These are phyloP conservation scores for Danionella cerebrum DNA, from an alignment of 2,113 vertebrate species.

Conservation along the genomic window DNA sequence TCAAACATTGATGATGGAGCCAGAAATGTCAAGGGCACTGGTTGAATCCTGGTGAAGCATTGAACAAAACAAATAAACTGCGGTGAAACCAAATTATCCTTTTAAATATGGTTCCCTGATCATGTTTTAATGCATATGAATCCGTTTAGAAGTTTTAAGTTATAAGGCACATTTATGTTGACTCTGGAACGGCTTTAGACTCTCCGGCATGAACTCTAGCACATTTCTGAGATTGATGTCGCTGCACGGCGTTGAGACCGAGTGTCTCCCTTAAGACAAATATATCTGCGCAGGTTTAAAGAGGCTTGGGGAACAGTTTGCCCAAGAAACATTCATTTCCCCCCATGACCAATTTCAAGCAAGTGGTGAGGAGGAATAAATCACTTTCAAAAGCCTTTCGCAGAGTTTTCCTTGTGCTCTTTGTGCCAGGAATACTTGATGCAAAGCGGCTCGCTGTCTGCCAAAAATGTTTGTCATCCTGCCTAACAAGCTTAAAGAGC, in stretches of 20 bases:
- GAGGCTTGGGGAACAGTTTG: neutral
- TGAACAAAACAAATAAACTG: too few relatives aligned
- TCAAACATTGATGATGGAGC: too few relatives aligned
- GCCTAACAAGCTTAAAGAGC: neutral
- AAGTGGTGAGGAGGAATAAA: neutral
- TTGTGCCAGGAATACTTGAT: slow-evolving; percentile 4
- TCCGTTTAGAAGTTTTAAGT: too few relatives aligned
- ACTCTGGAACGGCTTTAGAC: slow-evolving; percentile 29
- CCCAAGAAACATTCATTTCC: slow-evolving; percentile 18
- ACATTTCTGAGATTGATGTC: slow-evolving; percentile 33
- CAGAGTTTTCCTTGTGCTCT: neutral
- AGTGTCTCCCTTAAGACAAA: neutral
- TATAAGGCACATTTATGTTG: slow-evolving; percentile 39
- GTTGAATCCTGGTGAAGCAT: too few relatives aligned
- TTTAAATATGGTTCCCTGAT: too few relatives aligned
- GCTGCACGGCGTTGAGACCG: neutral
- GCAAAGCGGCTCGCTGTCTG: neutral
- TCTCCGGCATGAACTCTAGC: neutral
- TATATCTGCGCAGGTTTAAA: slow-evolving; percentile 7
- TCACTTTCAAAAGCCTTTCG: neutral
- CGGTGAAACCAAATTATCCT: too few relatives aligned
- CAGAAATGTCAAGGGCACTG: too few relatives aligned
- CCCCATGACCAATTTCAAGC: slow-evolving; percentile 10
- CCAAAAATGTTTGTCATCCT: slow-evolving; percentile 12
- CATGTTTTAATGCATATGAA: too few relatives aligned